A percentile compares a stretch with the other conserved stretches of the same genome.
Conservation (phyloP, 2,888 invertebrate species). For the Dromius quadrimaculatus region DNA sequence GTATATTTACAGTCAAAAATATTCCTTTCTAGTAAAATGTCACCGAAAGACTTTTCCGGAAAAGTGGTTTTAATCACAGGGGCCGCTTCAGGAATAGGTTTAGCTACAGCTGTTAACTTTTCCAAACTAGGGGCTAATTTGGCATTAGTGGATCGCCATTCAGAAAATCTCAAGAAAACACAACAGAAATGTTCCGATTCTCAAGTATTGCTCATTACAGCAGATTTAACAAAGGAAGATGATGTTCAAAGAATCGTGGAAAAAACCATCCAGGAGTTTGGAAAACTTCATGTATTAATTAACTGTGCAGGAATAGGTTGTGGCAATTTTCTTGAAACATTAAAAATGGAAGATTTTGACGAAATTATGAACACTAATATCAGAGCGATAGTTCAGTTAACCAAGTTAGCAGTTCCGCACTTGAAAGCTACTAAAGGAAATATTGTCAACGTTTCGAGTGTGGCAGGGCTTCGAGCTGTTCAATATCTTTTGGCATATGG, state of each 20-base stretch:
- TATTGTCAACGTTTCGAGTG: slow-evolving; percentile 82
- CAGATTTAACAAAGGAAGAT: slow-evolving; percentile 62
- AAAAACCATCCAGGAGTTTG: slow-evolving; percentile 62
- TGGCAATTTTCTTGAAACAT: too few species aligned
- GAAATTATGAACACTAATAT: slow-evolving; percentile 76
- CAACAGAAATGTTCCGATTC: slow-evolving; percentile 73
- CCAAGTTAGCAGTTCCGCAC: slow-evolving; percentile 76
- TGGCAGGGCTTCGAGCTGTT: slow-evolving; percentile 77
- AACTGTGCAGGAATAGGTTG: slow-evolving; percentile 71
- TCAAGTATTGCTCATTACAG: slow-evolving; percentile 57
- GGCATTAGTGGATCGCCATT: slow-evolving; percentile 78
- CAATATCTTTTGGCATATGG: slow-evolving; percentile 76
- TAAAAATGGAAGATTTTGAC: slow-evolving; percentile 60
- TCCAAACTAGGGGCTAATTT: slow-evolving; percentile 81
- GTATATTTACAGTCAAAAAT: too few species aligned
- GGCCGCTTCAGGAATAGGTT: slow-evolving; percentile 89
- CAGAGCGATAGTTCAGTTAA: slow-evolving; percentile 72
- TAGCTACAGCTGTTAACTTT: slow-evolving; percentile 82
- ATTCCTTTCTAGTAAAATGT: too few species aligned
- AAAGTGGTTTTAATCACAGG: slow-evolving; percentile 84
- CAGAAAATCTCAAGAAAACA: slow-evolving; percentile 75
- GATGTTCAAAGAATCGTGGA: slow-evolving; percentile 63
- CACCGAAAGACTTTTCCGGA: slow-evolving; percentile 73
- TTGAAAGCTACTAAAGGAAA: slow-evolving; percentile 75
- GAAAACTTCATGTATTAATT: slow-evolving; percentile 65